Evolutionary conservation across 2,888 invertebrate species (phyloP), one percentile per base, ranked within the genome.

Genomic region (Mesochorus sp.): DNA sequence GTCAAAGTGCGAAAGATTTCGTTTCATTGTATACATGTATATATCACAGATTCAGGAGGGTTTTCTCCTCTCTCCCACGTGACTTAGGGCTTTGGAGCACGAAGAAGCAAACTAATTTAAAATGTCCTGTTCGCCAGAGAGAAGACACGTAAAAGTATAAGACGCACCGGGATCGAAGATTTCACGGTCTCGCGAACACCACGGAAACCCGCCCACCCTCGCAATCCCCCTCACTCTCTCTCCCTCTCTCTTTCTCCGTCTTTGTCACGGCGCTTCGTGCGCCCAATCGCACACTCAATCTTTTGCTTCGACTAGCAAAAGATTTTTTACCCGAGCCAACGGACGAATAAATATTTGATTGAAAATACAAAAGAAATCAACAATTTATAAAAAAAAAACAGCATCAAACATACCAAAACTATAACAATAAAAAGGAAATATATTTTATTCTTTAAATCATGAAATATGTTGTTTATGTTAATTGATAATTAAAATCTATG

Each of bases 51-150:
- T n/a, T n/a, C n/a, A 10, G 10, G 10, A 53, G 19, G 49, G 42
- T n/a, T 14, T 42, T 31, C 49, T 21, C 34, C 34, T 49, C 39
- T 24, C 19, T 61, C 31, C 31, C 21, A 26, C 51, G 66, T 39
- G 49, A 57, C 49, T 59, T 14, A 44, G 14, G 55, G 53, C 67
- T 74, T 49, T 28, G 47, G 17, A 55, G n/a, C n/a, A 76, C 59
- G 61, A 53, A 72, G 62, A 42, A 53, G 71, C 62, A 72, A 79
- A 76, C 76, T 79, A 71, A 79, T 79, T 79, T 79, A 67, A 79
- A 79, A 79, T 79, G 75, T 79, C 64, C 42, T 57, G 49, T 76
- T 59, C 64, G 24, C 62, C 21, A 28, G 47, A 24, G 24, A 47
- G 39, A 39, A 47, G 44, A 34, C 44, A 17, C 31, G 64, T 26